These are phyloP conservation scores for Orthosia gracilis DNA, from an alignment of 2,888 invertebrate species.

Conservation along the genomic window DNA sequence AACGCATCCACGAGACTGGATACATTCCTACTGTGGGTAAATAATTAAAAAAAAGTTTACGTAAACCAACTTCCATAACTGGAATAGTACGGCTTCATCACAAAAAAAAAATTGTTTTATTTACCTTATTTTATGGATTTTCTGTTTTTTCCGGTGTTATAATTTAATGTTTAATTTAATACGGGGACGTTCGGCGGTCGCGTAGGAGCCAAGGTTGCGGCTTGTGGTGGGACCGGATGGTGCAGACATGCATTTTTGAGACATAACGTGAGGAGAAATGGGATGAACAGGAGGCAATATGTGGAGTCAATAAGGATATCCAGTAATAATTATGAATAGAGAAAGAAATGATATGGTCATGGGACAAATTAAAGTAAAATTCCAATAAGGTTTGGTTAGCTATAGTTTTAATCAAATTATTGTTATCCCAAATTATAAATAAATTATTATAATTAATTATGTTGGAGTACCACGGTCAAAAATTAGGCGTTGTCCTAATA, in stretches of 20 bases:
- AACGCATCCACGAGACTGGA: no score
- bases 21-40: no score
- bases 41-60: no score
- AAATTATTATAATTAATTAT: no score
- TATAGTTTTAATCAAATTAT: no score
- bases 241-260: constrained; percentile 52
- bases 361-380: neutral
- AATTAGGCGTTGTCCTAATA: no score
- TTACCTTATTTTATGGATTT: neutral
- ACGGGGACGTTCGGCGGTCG: constrained; percentile 51
- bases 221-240: constrained; percentile 55
- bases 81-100: neutral
- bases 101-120: neutral
- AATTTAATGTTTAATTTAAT: constrained; percentile 51
- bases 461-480: no score
- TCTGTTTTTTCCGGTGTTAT: constrained; percentile 24
- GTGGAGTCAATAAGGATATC: no score
- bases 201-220: constrained; percentile 56
- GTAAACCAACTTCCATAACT: neutral
- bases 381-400: no score
- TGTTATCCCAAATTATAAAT: no score
- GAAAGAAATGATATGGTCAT: neutral
- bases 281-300: neutral
- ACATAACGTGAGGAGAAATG: neutral
- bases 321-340: neutral